Base-by-base conservation (phyloP, 2,888 invertebrate species). In the Phrixothrix hirtus region DNA sequence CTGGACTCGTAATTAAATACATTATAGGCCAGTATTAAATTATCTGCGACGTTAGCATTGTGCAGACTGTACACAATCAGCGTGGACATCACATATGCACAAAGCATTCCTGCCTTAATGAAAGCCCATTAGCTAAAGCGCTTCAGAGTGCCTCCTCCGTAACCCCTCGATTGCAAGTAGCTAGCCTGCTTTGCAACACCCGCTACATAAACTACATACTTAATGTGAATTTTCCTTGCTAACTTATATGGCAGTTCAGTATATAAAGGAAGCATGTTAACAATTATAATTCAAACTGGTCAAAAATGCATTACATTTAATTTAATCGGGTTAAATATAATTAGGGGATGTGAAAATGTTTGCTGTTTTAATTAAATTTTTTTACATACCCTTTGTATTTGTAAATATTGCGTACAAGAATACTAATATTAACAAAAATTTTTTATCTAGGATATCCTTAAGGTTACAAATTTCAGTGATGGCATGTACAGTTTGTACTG, bases 71-170 rank as follows among this genome's bases (percentile, higher is more conserved):
- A 70, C 68, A 71, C 70, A 71, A 71, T 72, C 70, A 72, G 67
- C 70, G 69, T 68, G 70, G 71, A 73, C 74, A 72, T 75, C 74
- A 72, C 73, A 73, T 73, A 74, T 74, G 73, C 74, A 75, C 74
- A 75, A 75, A 75, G 74, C 73, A 73, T 74, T 74, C 72, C 73
- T 67, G 68, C 69, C 71, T 72, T 73, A 74, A 75, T 75, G 74
- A 74, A 74, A 73, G 72, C 68, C 73, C 74, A 74, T 75, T 75
- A 73, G 73, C 72, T 73, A 73, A 74, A 75, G 72, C 72, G 73
- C 71, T 73, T 70, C 70, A 66, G 65, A 66, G 65, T 63, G 57
- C 61, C 58, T 55, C 51, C 53, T 44, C 52, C 58, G 26, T 50
- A 52, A 38, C 34, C 57, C 49, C 54, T 55, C 49, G 31, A 42